These are phyloP conservation scores for Microctenopoma lineatum DNA, from an alignment of 2,797 vertebrate species.

Conservation along the genomic window DNA sequence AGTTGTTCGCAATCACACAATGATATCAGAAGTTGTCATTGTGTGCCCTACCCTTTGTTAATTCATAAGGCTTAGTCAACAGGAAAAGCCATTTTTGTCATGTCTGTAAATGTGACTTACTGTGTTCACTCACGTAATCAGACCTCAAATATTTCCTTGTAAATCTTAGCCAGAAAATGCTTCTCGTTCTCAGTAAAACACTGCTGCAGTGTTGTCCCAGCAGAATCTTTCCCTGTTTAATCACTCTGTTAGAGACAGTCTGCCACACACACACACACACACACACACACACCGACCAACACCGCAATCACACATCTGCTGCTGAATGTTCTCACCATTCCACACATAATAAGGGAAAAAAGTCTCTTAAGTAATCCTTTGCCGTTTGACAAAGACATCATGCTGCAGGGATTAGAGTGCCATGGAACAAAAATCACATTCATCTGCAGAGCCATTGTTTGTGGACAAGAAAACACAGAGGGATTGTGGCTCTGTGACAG, in stretches of 20 bases:
- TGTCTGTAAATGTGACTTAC: not conserved
- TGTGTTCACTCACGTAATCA: not conserved
- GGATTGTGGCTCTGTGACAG: conserved; percentile 42
- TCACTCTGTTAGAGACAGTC: conserved; percentile 9
- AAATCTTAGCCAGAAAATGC: not conserved
- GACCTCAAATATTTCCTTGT: not conserved
- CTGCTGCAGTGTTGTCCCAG: conserved; percentile 9
- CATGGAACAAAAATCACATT: conserved; percentile 57
- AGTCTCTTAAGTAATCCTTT: conserved; percentile 54
- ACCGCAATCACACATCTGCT: conserved; percentile 23
- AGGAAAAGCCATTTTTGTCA: conserved; percentile 35
- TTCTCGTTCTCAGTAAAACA: not conserved
- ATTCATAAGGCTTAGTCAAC: conserved; percentile 44
- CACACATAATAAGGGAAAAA: conserved; percentile 42
- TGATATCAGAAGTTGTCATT: conserved; percentile 40
- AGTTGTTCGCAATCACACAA: conserved; percentile 11
- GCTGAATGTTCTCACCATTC: conserved; percentile 25
- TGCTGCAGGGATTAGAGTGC: conserved; percentile 59
- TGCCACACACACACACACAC: not conserved
- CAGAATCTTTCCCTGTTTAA: conserved; percentile 14
- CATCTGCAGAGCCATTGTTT: conserved; percentile 57
- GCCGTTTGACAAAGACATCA: conserved; percentile 66
- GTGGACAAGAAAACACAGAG: conserved; percentile 28
- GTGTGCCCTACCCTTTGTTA: conserved; percentile 18
- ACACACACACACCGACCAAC: not conserved